A percentile compares a stretch with the other conserved stretches of the same genome.
These are phyloP conservation scores for Grammomys dolichurus DNA, from an alignment of 2,113 vertebrate genomes.

Conservation along the genomic window DNA sequence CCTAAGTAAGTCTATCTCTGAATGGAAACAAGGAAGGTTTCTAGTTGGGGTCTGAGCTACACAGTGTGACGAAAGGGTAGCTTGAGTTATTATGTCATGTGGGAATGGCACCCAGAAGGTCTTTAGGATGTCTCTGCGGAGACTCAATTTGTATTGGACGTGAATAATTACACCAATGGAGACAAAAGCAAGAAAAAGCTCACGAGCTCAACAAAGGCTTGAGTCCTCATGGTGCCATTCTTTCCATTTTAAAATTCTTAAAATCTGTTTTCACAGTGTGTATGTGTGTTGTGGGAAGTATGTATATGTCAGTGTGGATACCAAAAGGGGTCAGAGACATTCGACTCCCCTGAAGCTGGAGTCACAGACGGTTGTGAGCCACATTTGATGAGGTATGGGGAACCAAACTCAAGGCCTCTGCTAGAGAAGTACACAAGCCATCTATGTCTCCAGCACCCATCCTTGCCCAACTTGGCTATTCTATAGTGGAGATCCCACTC, in stretches of 20 bases:
- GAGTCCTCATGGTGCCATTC: constrained; percentile 17
- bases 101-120: constrained; percentile 85
- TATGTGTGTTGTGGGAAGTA: background rate
- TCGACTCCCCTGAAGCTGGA: background rate
- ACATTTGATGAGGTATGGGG: background rate
- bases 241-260: background rate
- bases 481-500: background rate
- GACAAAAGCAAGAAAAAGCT: constrained; percentile 76
- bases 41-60: constrained; percentile 93
- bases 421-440: background rate
- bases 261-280: background rate
- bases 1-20: constrained; percentile 82
- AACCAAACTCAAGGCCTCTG: background rate
- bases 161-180: constrained; percentile 82
- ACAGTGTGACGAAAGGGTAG: constrained; percentile 92
- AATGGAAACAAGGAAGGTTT: constrained; percentile 77
- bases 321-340: background rate
- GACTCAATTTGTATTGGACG: constrained; percentile 84
- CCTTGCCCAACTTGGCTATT: background rate
- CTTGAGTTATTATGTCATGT: constrained; percentile 92
- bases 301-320: background rate
- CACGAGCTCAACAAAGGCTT: constrained; percentile 68
- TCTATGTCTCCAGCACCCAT: background rate
- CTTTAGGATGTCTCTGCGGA: constrained; percentile 81
- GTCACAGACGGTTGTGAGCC: background rate